Evolutionary conservation across 1,140 invertebrate genomes (phyloP).

Genomic region (Araneus ventricosus): DNA sequence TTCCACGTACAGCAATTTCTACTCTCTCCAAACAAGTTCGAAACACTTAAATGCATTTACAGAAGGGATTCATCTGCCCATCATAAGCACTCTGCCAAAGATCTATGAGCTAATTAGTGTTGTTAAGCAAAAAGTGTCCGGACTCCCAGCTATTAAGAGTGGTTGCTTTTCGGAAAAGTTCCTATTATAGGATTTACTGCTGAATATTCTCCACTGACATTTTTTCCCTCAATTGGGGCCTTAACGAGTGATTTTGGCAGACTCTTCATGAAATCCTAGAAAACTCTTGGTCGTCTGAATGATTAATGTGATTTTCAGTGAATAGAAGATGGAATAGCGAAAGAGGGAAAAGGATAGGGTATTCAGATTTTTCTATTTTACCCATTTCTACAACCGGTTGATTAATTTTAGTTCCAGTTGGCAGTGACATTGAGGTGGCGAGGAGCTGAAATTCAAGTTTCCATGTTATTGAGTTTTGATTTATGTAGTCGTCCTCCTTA

Average conservation of each 20-base stretch:
- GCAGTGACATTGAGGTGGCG: slow-evolving; percentile 23
- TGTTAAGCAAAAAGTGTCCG: neutral
- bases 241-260: slow-evolving; percentile 38
- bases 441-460: neutral
- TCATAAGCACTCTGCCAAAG: neutral
- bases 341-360: neutral
- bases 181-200: neutral
- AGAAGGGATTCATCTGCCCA: neutral
- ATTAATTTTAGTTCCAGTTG: slow-evolving; percentile 46
- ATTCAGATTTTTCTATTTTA: slow-evolving; percentile 37
- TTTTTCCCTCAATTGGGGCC: neutral
- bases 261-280: slow-evolving; percentile 21
- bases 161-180: neutral
- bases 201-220: neutral
- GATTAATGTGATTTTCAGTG: slow-evolving; percentile 49
- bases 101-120: slow-evolving; percentile 25
- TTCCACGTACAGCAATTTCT: neutral
- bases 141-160: neutral
- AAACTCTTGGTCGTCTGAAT: slow-evolving; percentile 18
- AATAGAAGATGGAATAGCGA: neutral
- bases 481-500: neutral
- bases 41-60: neutral
- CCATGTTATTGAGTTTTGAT: neutral
- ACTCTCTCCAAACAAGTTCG: neutral
- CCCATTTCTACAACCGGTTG: slow-evolving; percentile 34